Percentiles rank a stretch among this genome's conserved stretches.
Evolutionary conservation across 2,113 vertebrate genomes (phyloP).

Genomic region (Hemiscyllium ocellatum): DNA sequence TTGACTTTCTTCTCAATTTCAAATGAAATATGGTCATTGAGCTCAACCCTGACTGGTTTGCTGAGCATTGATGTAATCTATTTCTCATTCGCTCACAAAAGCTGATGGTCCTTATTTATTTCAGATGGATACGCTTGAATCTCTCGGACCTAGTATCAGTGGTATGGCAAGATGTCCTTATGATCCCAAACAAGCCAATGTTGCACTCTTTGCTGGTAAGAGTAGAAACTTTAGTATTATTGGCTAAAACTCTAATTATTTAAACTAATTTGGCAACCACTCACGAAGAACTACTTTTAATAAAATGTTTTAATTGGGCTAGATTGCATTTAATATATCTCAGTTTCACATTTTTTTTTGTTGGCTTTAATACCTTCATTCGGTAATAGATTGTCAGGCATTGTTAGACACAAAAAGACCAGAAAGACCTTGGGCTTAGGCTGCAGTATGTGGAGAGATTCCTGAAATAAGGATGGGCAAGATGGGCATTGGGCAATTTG

Average conservation of each 20-base stretch:
- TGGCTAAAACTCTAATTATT: background rate
- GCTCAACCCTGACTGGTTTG: background rate
- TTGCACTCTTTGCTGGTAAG: slow-evolving; percentile 87
- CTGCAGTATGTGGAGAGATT: background rate
- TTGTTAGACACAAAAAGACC: background rate
- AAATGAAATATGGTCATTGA: slow-evolving; percentile 1
- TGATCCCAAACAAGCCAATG: slow-evolving; percentile 89
- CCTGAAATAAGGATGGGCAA: background rate
- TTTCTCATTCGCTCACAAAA: slow-evolving; percentile 8
- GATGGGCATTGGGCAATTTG: background rate
- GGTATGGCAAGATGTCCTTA: slow-evolving; percentile 96
- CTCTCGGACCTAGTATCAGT: slow-evolving; percentile 77
- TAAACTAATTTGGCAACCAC: background rate
- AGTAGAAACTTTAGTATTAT: accelerated
- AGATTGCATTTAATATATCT: background rate
- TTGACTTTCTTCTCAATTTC: slow-evolving; percentile 14
- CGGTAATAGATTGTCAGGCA: background rate
- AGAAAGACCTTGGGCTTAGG: background rate
- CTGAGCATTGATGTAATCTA: background rate
- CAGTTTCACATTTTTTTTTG: background rate
- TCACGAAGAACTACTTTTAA: background rate
- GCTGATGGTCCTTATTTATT: background rate
- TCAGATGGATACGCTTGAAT: slow-evolving; percentile 83
- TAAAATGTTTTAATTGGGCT: background rate
- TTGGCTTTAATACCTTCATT: background rate